Conservation (phyloP, 2,888 invertebrate genomes). For the Caenorhabditis doughertyi region DNA sequence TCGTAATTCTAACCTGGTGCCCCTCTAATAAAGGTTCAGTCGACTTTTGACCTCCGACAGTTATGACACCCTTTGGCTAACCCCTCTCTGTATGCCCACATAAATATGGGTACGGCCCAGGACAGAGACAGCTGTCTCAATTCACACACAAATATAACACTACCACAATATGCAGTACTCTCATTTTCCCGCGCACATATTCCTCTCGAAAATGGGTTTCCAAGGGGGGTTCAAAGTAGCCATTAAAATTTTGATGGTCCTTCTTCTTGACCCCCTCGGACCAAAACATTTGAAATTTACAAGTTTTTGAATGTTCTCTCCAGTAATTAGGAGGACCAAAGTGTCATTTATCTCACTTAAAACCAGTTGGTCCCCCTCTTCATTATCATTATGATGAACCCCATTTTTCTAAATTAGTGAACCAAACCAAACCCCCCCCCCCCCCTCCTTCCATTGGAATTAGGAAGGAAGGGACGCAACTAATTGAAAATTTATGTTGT, state of each 20-base stretch:
- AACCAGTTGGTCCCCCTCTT: neutral
- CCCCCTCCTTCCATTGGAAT: neutral
- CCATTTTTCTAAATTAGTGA: too few relatives aligned
- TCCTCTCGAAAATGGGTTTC: too few relatives aligned
- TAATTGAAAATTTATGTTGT: conserved; percentile 55
- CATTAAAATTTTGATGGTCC: conserved; percentile 41
- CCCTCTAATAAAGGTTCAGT: too few relatives aligned
- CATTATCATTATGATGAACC: neutral
- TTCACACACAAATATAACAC: conserved; percentile 30
- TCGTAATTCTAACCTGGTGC: too few relatives aligned
- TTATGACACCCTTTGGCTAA: neutral
- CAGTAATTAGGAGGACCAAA: too few relatives aligned
- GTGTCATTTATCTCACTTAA: neutral
- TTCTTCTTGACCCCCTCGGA: neutral
- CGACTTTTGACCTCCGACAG: neutral
- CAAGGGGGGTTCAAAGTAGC: too few relatives aligned
- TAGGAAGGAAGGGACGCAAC: neutral
- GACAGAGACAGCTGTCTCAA: conserved; percentile 52
- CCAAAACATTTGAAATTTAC: conserved; percentile 8
- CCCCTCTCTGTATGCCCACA: neutral
- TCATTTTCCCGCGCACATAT: neutral
- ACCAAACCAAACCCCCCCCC: too few relatives aligned
- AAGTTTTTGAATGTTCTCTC: neutral
- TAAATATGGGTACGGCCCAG: conserved; percentile 34
- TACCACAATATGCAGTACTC: neutral